Percentiles rank a stretch among this genome's conserved stretches.
Evolutionary conservation across 1,140 invertebrate genomes (phyloP).

Genomic region (Wasmannia auropunctata): DNA sequence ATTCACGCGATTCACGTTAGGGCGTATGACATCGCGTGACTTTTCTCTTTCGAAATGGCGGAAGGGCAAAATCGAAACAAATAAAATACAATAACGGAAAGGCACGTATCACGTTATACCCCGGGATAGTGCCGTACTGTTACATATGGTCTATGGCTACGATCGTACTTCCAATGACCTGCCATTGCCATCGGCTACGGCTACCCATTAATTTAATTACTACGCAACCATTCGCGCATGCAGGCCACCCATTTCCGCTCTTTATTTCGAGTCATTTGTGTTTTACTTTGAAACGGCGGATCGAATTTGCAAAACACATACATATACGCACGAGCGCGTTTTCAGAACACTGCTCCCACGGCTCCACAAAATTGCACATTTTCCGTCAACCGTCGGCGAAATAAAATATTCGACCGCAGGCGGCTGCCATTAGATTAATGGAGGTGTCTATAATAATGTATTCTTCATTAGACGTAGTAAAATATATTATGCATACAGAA

Average conservation of each 20-base stretch:
- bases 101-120: not conserved
- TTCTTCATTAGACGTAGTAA: conserved; percentile 15
- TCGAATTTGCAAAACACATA: conserved; percentile 40
- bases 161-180: conserved; percentile 61
- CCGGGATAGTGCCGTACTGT: conserved; percentile 7
- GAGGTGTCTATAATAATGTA: conserved; percentile 52
- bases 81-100: conserved; percentile 52
- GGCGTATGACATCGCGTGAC: not conserved
- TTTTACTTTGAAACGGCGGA: conserved; percentile 61
- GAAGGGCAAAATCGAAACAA: conserved; percentile 9
- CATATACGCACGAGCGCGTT: too few species aligned
- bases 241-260: conserved; percentile 58
- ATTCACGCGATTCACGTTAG: not conserved
- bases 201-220: conserved; percentile 75
- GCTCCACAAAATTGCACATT: conserved; percentile 16
- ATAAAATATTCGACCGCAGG: conserved; percentile 29
- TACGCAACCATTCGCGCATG: conserved; percentile 67
- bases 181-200: conserved; percentile 54
- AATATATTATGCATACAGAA: conserved; percentile 51
- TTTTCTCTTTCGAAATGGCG: not conserved
- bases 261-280: conserved; percentile 68
- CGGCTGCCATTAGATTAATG: conserved; percentile 31
- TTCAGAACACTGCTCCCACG: not conserved
- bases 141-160: conserved; percentile 43
- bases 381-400: not conserved